These are phyloP conservation scores for Catocala sponsa DNA, from an alignment of 2,888 invertebrate species.

Conservation along the genomic window DNA sequence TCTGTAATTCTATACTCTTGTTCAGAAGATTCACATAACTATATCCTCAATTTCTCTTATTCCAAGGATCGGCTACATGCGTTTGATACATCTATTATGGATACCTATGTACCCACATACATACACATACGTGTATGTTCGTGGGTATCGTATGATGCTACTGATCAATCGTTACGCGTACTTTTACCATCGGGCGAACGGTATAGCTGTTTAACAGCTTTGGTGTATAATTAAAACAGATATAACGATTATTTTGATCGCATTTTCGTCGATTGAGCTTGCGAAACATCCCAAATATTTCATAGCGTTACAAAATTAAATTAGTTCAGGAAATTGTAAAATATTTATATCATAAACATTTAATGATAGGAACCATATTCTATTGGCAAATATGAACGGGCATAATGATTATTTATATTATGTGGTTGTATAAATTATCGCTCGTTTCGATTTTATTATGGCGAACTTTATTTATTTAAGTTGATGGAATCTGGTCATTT, in stretches of 20 bases:
- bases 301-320: slow-evolving; percentile 19
- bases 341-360: slow-evolving; percentile 36
- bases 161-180: no score
- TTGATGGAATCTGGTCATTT: slow-evolving; percentile 9
- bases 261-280: background rate
- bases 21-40: no score
- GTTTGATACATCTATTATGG: no score
- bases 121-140: no score
- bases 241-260: background rate
- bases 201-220: no score
- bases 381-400: slow-evolving; percentile 39
- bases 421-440: slow-evolving; percentile 40
- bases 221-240: background rate
- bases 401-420: slow-evolving; percentile 30
- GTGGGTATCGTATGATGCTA: no score
- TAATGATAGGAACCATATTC: slow-evolving; percentile 42
- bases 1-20: no score
- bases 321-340: slow-evolving; percentile 24
- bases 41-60: no score
- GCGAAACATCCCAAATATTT: slow-evolving; percentile 3
- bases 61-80: no score
- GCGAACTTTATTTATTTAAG: slow-evolving; percentile 30
- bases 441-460: slow-evolving; percentile 25
- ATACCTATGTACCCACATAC: no score
- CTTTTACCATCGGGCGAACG: no score